phyloP scores from a whole-genome alignment of 2,888 invertebrate species.

The Synanthedon andrenaeformis region DNA sequence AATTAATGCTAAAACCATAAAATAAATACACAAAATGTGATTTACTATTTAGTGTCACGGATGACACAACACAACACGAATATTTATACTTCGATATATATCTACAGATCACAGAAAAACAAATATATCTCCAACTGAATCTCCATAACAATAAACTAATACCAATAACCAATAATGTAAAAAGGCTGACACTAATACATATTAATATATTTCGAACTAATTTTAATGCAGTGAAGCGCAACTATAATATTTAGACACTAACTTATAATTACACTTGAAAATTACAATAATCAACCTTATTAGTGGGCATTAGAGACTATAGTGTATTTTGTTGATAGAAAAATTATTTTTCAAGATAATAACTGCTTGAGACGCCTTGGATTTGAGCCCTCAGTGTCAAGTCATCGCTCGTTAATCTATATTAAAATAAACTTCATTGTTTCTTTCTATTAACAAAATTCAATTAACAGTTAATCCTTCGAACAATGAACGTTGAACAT shows the following conservation, averaged over 20 bases:
- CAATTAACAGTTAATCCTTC: conserved; percentile 35
- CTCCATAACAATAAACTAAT: conserved; percentile 49
- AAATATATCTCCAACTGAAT: conserved; percentile 34
- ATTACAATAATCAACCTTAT: not conserved
- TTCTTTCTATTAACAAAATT: conserved; percentile 50
- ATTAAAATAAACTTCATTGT: conserved; percentile 66
- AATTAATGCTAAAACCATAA: not conserved
- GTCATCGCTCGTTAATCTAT: conserved; percentile 66
- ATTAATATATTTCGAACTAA: conserved; percentile 56
- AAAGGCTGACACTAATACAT: conserved; percentile 59
- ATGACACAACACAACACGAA: not conserved
- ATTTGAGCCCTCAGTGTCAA: conserved; percentile 51
- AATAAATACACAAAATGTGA: not conserved
- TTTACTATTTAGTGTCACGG: not conserved
- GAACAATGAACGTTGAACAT: not conserved
- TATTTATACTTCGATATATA: not conserved
- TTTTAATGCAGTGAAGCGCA: conserved; percentile 43
- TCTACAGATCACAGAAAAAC: conserved; percentile 23
- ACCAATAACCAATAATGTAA: conserved; percentile 59
- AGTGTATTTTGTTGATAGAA: no score
- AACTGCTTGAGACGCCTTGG: conserved; percentile 19
- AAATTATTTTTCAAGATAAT: conserved; percentile 3
- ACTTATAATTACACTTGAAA: conserved; percentile 10
- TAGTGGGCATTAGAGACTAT: not conserved
- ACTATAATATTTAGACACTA: conserved; percentile 23